These are phyloP conservation scores for Craniophora ligustri DNA, from an alignment of 2,888 invertebrate genomes.

Conservation along the genomic window DNA sequence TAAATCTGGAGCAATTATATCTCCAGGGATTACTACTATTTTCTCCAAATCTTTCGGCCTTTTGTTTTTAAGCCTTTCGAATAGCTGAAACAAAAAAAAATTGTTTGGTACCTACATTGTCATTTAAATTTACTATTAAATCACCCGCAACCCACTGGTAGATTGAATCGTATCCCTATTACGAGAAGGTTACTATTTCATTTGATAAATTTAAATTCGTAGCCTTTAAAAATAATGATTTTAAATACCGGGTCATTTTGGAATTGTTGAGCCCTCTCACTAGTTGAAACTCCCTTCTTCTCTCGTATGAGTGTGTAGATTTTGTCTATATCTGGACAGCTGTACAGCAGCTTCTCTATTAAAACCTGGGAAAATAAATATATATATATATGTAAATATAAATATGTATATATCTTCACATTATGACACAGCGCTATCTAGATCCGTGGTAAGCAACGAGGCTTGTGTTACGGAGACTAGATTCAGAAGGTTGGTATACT, in stretches of 20 bases:
- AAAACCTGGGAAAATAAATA: slow-evolving; percentile 84
- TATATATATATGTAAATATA: neutral
- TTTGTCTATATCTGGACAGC: slow-evolving; percentile 91
- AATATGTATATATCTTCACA: too few relatives aligned
- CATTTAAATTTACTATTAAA: too few relatives aligned
- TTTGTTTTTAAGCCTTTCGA: slow-evolving; percentile 84
- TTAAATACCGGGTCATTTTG: slow-evolving; percentile 80
- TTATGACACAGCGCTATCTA: too few relatives aligned
- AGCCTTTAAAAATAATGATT: neutral
- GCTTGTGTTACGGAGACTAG: too few relatives aligned
- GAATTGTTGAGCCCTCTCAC: slow-evolving; percentile 88
- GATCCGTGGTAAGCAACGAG: too few relatives aligned
- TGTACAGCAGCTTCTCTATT: slow-evolving; percentile 93
- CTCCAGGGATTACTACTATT: slow-evolving; percentile 92
- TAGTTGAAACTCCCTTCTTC: slow-evolving; percentile 89
- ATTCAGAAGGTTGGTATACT: too few relatives aligned
- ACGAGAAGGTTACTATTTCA: too few relatives aligned
- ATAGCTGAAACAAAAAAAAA: slow-evolving; percentile 44
- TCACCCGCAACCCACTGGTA: too few relatives aligned
- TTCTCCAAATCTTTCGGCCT: slow-evolving; percentile 90
- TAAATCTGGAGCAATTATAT: slow-evolving; percentile 92
- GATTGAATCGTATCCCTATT: too few relatives aligned
- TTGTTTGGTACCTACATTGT: too few relatives aligned
- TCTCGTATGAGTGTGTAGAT: slow-evolving; percentile 92
- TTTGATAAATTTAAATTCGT: too few relatives aligned